Evolutionary conservation across 1,140 invertebrate species (phyloP), one percentile per base, ranked within the genome.

Genomic region (Antheraea mylitta): DNA sequence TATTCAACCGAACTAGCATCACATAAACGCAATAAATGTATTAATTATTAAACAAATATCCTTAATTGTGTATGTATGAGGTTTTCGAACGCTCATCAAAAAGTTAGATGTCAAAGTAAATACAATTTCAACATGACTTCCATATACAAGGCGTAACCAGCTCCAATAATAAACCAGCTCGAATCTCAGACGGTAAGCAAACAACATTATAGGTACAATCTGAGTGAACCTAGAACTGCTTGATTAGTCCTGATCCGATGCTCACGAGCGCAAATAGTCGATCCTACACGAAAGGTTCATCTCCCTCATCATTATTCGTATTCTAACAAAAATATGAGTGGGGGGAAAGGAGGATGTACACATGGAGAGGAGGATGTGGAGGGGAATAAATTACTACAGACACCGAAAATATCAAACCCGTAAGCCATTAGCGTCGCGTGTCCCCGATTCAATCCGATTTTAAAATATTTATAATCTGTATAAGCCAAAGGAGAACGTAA

Each of bases 351-450:
- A 42, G 7, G 38, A 42, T 30, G 4, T 30, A 30, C 1, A 30
- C 1, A 30, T 4, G 38, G 38, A 42, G 45, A 6, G 16, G 5
- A 13, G 45, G 45, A 53, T 1, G 16, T 13, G 16, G 45, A 53
- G 45, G 45, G 45, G 16, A 53, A 90, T 90, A 89, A 89, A 91
- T 91, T 53, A 16, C 16, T 88, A 91, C 81, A 74, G 76, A 80
- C 70, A 78, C 86, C 87, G 80, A 90, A 90, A 89, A 89, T 91
- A 91, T 90, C 87, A 85, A 91, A 91, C 84, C 88, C 86, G 84
- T 90, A 91, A 91, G 90, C 87, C 89, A 90, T 91, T 91, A 83
- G 89, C 78, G 78, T 78, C 87, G 89, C 80, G 72, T 85, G 87
- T 90, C 89, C 80, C 89, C 84, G 86, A 78, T 82, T 53, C 84